Percentiles rank a stretch among this genome's conserved stretches.
phyloP scores from a whole-genome alignment of 1,140 invertebrate genomes.

The Drusus annulatus region DNA sequence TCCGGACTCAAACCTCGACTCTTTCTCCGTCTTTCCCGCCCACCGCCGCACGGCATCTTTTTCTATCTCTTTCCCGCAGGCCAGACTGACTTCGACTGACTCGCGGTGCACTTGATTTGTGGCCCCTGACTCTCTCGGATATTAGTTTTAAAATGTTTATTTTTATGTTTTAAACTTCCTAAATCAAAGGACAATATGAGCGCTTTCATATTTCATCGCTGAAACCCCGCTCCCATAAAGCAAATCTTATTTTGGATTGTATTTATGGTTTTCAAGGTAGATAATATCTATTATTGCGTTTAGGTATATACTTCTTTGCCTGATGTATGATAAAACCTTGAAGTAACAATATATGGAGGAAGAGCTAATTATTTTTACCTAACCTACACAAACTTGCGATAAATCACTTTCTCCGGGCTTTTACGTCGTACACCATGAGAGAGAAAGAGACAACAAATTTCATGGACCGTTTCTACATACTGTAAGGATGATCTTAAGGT shows the following conservation, averaged over 20 bases:
- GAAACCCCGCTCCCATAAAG: background rate
- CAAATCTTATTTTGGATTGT: background rate
- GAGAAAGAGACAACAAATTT: no score
- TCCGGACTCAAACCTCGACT: background rate
- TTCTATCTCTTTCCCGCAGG: no score
- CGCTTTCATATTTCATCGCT: background rate
- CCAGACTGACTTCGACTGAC: background rate
- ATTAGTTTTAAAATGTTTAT: background rate
- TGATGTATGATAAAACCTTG: no score
- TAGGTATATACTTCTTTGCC: no score
- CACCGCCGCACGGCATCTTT: background rate
- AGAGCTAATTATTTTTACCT: no score
- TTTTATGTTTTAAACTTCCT: background rate
- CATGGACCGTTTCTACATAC: no score
- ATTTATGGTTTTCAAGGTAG: background rate
- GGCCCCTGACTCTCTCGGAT: background rate
- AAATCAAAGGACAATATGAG: background rate
- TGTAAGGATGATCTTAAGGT: no score
- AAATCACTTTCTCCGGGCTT: no score
- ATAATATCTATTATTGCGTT: no score
- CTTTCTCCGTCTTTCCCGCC: background rate
- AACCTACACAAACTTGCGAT: no score
- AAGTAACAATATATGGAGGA: no score
- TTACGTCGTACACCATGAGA: no score
- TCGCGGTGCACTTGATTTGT: slow-evolving; percentile 8